These are phyloP conservation scores for Schizotus pectinicornis DNA, from an alignment of 2,888 invertebrate species.

Conservation along the genomic window DNA sequence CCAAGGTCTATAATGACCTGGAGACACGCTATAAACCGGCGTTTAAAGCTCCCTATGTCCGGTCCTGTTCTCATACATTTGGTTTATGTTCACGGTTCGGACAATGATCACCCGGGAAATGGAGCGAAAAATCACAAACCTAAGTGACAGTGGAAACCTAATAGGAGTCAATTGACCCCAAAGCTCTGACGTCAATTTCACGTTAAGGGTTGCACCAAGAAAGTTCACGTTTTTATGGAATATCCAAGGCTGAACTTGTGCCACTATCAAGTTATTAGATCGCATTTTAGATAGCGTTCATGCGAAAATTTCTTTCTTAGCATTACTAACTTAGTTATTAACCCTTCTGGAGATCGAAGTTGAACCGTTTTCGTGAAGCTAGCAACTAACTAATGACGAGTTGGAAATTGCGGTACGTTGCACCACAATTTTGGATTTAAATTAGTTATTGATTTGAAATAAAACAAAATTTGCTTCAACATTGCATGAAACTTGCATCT, in stretches of 20 bases:
- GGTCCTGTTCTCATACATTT: slow-evolving; percentile 41
- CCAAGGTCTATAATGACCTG: slow-evolving; percentile 45
- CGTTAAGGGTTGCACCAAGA: neutral
- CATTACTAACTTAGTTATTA: no score
- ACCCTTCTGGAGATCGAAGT: no score
- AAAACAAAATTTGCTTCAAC: slow-evolving; percentile 1
- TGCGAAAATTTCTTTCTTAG: neutral
- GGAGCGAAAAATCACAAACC: neutral
- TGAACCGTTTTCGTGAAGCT: no score
- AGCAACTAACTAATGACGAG: neutral
- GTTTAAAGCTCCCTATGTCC: slow-evolving; percentile 47
- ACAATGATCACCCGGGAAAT: neutral
- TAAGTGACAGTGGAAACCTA: neutral
- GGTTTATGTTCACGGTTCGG: slow-evolving; percentile 38
- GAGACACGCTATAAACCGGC: slow-evolving; percentile 49
- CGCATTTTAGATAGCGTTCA: slow-evolving; percentile 12
- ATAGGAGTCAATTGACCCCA: neutral
- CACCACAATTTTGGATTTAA: slow-evolving; percentile 13
- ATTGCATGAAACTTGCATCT: no score
- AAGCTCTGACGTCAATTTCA: neutral
- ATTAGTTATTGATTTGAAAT: slow-evolving; percentile 23
- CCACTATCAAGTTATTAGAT: slow-evolving; percentile 19
- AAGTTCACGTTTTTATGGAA: neutral
- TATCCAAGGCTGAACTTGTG: slow-evolving; percentile 18
- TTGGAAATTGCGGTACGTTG: neutral